A percentile compares a stretch with the other conserved stretches of the same genome.
phyloP scores from a whole-genome alignment of 2,888 invertebrate genomes.

The Drosophila trichaetosa region DNA sequence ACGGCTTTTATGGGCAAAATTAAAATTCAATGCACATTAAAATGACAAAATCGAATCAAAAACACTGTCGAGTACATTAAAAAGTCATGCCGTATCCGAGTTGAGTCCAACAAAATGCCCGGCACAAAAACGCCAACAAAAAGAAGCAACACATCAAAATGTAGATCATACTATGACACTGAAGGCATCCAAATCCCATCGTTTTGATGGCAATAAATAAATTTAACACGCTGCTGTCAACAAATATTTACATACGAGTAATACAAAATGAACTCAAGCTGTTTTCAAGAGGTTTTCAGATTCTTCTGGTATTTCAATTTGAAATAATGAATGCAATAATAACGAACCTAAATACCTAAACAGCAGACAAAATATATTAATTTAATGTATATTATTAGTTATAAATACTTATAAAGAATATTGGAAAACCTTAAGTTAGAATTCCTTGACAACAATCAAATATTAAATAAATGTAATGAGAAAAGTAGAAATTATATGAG shows the following conservation, averaged over 20 bases:
- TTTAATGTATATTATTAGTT: not conserved
- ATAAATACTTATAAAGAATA: fast-evolving
- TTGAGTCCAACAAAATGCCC: conserved; percentile 29
- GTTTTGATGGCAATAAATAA: conserved; percentile 73
- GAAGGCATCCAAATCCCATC: conserved; percentile 69
- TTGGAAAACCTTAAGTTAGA: fast-evolving
- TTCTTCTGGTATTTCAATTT: not conserved
- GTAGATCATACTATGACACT: conserved; percentile 73
- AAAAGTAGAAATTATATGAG: not conserved
- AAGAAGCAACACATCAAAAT: conserved; percentile 66
- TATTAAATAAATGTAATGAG: not conserved
- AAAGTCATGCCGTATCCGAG: conserved; percentile 64
- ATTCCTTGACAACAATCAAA: not conserved
- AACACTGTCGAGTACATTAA: conserved; percentile 58
- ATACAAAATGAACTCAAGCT: not conserved
- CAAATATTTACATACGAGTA: conserved; percentile 7
- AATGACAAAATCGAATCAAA: conserved; percentile 73
- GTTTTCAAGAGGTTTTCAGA: not conserved
- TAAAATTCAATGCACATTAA: conserved; percentile 78
- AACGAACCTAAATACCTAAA: too few species aligned
- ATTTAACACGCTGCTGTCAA: conserved; percentile 59
- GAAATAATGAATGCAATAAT: not conserved
- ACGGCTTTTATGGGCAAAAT: conserved; percentile 38
- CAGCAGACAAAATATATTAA: fast-evolving
- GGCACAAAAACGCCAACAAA: conserved; percentile 37